Evolutionary conservation across 2,113 vertebrate genomes (phyloP).

Genomic region (Numida meleagris): DNA sequence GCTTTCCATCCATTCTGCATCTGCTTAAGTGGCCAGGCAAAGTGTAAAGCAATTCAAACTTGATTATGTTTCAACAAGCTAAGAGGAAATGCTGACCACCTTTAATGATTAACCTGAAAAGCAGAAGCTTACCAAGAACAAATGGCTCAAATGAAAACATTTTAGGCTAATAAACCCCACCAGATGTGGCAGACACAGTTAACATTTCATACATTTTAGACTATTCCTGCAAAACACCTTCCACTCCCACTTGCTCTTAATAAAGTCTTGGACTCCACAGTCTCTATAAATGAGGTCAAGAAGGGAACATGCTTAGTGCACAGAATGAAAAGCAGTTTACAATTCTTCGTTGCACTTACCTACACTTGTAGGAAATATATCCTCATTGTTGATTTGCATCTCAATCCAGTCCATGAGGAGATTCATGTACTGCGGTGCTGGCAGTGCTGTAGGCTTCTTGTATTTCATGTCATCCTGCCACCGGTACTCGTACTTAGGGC

Average conservation of each 20-base stretch:
- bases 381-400: constrained; percentile 87
- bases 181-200: not conserved
- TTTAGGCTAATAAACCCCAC: not conserved
- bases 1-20: not conserved
- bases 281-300: not conserved
- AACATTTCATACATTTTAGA: not conserved
- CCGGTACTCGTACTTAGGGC: constrained; percentile 86
- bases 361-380: constrained; percentile 86
- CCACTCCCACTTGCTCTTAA: not conserved
- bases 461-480: constrained; percentile 89
- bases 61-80: not conserved
- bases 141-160: not conserved
- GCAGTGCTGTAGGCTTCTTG: constrained; percentile 86
- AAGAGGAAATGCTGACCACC: not conserved
- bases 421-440: constrained; percentile 88
- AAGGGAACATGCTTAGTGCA: not conserved
- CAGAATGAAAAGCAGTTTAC: not conserved
- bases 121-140: not conserved
- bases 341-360: constrained; percentile 73
- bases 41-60: not conserved
- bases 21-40: not conserved
- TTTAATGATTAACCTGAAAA: not conserved
- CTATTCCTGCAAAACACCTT: not conserved
- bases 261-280: not conserved
- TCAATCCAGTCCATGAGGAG: constrained; percentile 92